A percentile compares a stretch with the other conserved stretches of the same genome.
phyloP scores from a whole-genome alignment of 2,113 vertebrate species.

The Colinus virginianus region DNA sequence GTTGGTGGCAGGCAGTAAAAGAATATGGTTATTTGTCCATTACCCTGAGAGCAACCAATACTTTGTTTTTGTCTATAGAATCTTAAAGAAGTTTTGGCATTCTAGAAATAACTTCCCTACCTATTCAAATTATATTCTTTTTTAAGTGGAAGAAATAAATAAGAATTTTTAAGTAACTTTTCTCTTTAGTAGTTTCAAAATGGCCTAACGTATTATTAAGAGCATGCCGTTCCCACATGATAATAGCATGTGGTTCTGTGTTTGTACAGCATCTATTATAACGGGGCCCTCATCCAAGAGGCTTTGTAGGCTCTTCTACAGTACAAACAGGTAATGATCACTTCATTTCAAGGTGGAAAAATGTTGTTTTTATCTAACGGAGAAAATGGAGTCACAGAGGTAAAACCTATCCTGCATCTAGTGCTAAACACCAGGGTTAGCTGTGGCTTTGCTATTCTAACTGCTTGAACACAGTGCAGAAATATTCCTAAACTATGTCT shows the following conservation, averaged over 20 bases:
- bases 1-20: background rate
- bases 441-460: background rate
- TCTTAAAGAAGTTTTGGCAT: background rate
- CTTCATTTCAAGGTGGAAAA: slow-evolving; percentile 18
- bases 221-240: slow-evolving; percentile 16
- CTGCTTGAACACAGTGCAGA: background rate
- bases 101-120: slow-evolving; percentile 3
- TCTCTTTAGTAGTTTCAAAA: slow-evolving; percentile 23
- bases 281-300: slow-evolving; percentile 17
- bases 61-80: background rate
- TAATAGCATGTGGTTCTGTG: slow-evolving; percentile 20
- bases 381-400: background rate
- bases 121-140: slow-evolving; percentile 5
- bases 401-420: background rate
- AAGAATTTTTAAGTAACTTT: slow-evolving; percentile 45
- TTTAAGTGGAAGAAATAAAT: background rate
- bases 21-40: background rate
- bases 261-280: slow-evolving; percentile 33
- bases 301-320: slow-evolving; percentile 19
- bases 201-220: slow-evolving; percentile 29
- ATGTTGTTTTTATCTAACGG: slow-evolving; percentile 25
- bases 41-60: background rate
- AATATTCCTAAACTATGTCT: background rate
- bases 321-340: slow-evolving; percentile 25
- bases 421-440: background rate